Percentiles rank a stretch among this genome's conserved stretches.
phyloP scores from a whole-genome alignment of 2,888 invertebrate species.

The Augiades crinisus region DNA sequence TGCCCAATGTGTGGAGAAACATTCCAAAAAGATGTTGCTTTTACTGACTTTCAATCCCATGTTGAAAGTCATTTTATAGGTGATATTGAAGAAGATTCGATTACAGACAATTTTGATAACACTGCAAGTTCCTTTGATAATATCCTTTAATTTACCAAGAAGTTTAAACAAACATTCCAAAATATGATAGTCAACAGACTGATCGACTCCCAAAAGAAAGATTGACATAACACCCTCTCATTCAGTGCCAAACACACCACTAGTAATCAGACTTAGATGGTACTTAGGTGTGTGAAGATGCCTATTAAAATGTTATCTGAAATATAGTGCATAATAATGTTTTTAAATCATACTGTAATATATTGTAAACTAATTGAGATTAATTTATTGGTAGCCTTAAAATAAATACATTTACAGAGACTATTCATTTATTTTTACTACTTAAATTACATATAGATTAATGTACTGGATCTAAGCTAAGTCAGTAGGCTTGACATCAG shows the following conservation, averaged over 20 bases:
- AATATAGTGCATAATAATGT: too few species aligned
- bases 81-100: constrained; percentile 76
- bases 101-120: constrained; percentile 78
- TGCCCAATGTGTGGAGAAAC: constrained; percentile 89
- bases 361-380: not conserved
- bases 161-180: not conserved
- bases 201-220: too few species aligned
- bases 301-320: too few species aligned
- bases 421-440: not conserved
- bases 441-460: not conserved
- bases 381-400: not conserved
- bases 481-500: constrained; percentile 87
- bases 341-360: too few species aligned
- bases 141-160: constrained; percentile 45
- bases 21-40: constrained; percentile 80
- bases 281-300: too few species aligned
- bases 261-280: too few species aligned
- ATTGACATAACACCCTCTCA: too few species aligned
- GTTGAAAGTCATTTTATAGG: constrained; percentile 89
- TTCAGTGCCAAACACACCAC: too few species aligned
- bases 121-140: constrained; percentile 67
- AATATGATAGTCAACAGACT: not conserved
- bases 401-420: not conserved
- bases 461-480: constrained; percentile 75
- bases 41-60: constrained; percentile 86